Base-by-base conservation (phyloP, 2,888 invertebrate genomes). In the Aspidapion aeneum region DNA sequence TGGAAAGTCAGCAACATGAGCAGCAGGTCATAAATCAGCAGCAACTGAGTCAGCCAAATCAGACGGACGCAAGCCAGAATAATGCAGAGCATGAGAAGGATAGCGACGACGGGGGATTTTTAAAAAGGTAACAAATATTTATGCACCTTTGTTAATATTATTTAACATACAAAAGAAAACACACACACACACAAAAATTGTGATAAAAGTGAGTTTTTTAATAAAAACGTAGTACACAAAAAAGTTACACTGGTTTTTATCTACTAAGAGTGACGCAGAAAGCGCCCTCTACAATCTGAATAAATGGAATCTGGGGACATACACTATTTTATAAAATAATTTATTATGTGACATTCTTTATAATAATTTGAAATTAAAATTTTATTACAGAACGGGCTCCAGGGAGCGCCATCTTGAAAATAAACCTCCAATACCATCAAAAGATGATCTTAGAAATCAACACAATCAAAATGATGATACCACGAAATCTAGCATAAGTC, bases 31-130 rank as follows among this genome's bases (percentile, higher is more conserved):
- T 18, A 50, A 55, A 17, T 50, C 21, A 35, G 35, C 35, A 35
- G 35, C 35, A 35, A 35, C 3, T 12, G 12, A 35, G 35, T 35
- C 35, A 35, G 35, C 35, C 3, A 12, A 3, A 35, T 7, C 52
- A 52, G 52, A 3, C 3, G 17, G 17, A 5, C 5, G 17, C 9
- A n/a, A 17, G 18, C 35, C 59, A 1, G 21, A 61, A 21, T 16
- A 62, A 65, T 20, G 60, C 67, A 21, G 69, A 71, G 3, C 63
- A 68, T 22, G 75, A 79, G 52, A 66, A 78, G 60, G 76, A 78
- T 58, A 77, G 75, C 59, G 79, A 79, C 63, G 79, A 87, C 66
- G 87, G 87, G 1, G 87, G 87, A 1, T 87, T 87, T 70, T 77
- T 85, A 65, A 77, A 81, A 35, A 78, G 35, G 35, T 35, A 35